Percentiles rank a stretch among this genome's conserved stretches.
These are phyloP conservation scores for Leptonema lineaticorne DNA, from an alignment of 1,140 invertebrate genomes.

Conservation along the genomic window DNA sequence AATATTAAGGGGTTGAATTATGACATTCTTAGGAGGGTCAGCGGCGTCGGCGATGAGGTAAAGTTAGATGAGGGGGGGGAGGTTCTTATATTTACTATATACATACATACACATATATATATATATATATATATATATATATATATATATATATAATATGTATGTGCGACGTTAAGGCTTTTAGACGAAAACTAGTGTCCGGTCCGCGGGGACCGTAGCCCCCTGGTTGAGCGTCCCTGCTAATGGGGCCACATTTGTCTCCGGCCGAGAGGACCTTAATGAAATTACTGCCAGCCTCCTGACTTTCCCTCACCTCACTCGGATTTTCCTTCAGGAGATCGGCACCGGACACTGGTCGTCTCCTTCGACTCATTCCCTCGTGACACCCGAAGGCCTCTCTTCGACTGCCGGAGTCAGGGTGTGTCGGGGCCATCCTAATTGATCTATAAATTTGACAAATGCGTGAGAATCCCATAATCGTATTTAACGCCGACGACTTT, in stretches of 20 bases:
- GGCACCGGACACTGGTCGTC: background rate
- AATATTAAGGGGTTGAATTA: constrained; percentile 29
- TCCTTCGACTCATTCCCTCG: background rate
- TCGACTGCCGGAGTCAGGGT: too few relatives aligned
- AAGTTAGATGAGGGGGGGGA: too few relatives aligned
- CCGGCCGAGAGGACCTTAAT: constrained; percentile 37
- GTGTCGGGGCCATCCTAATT: constrained; percentile 32
- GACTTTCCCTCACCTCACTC: background rate
- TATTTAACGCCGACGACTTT: constrained; percentile 1
- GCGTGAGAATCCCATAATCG: background rate
- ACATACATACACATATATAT: too few relatives aligned
- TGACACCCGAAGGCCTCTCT: background rate
- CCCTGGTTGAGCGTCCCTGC: constrained; percentile 31
- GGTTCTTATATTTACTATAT: too few relatives aligned
- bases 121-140: too few relatives aligned
- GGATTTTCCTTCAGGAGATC: background rate
- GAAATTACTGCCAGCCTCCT: constrained; percentile 39
- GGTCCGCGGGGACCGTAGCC: constrained; percentile 25
- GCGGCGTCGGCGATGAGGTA: background rate
- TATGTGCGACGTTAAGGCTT: constrained; percentile 8
- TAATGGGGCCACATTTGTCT: constrained; percentile 42
- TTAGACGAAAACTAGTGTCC: constrained; percentile 22
- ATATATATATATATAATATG: too few relatives aligned
- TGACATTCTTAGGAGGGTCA: constrained; percentile 25
- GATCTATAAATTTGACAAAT: constrained; percentile 34